Percentiles rank a stretch among this genome's conserved stretches.
Conservation (phyloP, 2,888 invertebrate species). For the Terebella lapidaria region DNA sequence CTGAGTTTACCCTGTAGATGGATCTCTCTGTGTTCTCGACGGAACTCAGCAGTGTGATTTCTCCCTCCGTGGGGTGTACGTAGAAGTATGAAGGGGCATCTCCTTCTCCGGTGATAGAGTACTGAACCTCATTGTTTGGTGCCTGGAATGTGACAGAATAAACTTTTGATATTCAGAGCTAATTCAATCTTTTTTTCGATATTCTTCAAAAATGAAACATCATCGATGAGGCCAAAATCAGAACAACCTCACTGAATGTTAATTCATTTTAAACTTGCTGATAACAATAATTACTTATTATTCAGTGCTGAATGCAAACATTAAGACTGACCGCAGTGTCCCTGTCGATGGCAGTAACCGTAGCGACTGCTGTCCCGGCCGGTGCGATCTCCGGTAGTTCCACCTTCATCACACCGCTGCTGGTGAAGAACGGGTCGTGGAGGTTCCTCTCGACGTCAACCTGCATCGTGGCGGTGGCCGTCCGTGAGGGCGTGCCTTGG, state of each 20-base stretch:
- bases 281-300: too few species aligned
- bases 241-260: too few species aligned
- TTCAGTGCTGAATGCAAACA: too few species aligned
- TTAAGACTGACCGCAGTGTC: constrained; percentile 28
- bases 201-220: too few species aligned
- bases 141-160: constrained; percentile 28
- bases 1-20: constrained; percentile 21
- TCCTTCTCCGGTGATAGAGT: constrained; percentile 27
- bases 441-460: constrained; percentile 22
- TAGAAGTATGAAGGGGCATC: constrained; percentile 31
- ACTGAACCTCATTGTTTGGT: constrained; percentile 33
- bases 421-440: constrained; percentile 14
- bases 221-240: too few species aligned
- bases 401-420: constrained; percentile 4
- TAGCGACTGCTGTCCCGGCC: constrained; percentile 30
- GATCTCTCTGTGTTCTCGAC: constrained; percentile 15
- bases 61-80: constrained; percentile 33
- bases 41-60: constrained; percentile 24
- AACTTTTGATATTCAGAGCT: not conserved
- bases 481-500: constrained; percentile 29
- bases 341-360: constrained; percentile 33
- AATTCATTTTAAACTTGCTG: too few species aligned
- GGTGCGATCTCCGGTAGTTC: constrained; percentile 32
- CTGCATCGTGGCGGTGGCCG: constrained; percentile 27
- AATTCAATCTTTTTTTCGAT: too few species aligned